Conservation (phyloP, 2,113 vertebrate species). For the Phocoena sinus region DNA sequence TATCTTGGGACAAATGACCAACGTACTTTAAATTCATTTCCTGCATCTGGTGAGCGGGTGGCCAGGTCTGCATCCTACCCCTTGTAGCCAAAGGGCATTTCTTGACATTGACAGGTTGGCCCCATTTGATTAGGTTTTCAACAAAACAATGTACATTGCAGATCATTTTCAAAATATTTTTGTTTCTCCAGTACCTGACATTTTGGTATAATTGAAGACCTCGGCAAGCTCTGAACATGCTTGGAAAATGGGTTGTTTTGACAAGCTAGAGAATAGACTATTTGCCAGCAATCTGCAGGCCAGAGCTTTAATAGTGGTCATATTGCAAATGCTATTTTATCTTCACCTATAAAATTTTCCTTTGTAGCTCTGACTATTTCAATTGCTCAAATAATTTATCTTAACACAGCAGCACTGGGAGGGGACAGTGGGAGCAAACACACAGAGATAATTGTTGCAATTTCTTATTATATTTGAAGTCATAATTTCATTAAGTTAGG, state of each 20-base stretch:
- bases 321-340: not conserved
- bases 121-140: constrained; percentile 24
- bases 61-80: constrained; percentile 13
- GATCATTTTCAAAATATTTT: constrained; percentile 49
- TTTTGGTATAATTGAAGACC: constrained; percentile 7
- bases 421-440: not conserved
- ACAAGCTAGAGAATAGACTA: not conserved
- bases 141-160: not conserved
- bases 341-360: not conserved
- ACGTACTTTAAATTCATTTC: constrained; percentile 49
- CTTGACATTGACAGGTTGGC: constrained; percentile 30
- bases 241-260: constrained; percentile 37
- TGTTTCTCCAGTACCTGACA: constrained; percentile 12
- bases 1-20: constrained; percentile 57
- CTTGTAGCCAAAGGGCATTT: not conserved
- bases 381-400: not conserved
- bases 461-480: not conserved
- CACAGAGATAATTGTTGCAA: not conserved
- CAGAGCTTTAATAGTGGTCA: not conserved
- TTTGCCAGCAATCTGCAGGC: not conserved
- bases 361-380: constrained; percentile 11
- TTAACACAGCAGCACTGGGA: not conserved
- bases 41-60: constrained; percentile 41
- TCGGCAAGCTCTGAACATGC: not conserved
- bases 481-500: not conserved